Conservation (phyloP, 2,888 invertebrate genomes). For the Empis livida region DNA sequence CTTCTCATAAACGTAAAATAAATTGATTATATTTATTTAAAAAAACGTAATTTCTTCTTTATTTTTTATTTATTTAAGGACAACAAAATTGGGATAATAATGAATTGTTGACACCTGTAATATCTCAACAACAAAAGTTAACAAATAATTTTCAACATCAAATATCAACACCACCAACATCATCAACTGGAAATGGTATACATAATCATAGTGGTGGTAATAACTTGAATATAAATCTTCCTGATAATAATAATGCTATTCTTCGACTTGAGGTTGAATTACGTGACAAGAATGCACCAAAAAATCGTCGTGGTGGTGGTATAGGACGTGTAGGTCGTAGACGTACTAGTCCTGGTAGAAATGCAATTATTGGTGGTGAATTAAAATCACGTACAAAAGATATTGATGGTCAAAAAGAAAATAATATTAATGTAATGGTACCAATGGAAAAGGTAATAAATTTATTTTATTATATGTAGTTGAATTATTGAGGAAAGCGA, state of each 20-base stretch:
- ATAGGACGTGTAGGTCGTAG: constrained; percentile 18
- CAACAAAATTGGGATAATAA: constrained; percentile 14
- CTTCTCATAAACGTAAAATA: no score
- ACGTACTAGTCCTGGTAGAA: constrained; percentile 7
- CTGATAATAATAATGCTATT: constrained; percentile 31
- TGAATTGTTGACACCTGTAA: constrained; percentile 14
- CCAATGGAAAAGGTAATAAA: constrained; percentile 48
- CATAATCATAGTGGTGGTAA: constrained; percentile 17
- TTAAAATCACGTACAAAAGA: constrained; percentile 16
- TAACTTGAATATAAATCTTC: constrained; percentile 37
- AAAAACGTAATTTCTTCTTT: not conserved
- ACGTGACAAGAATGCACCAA: constrained; percentile 37
- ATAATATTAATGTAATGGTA: constrained; percentile 41
- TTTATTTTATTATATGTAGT: no score
- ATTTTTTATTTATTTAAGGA: constrained; percentile 5
- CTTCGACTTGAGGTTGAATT: constrained; percentile 37
- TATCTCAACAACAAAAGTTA: constrained; percentile 8
- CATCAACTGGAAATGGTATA: constrained; percentile 5
- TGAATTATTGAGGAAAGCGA: no score
- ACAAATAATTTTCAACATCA: constrained; percentile 7
- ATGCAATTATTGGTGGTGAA: constrained; percentile 1
- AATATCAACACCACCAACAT: constrained; percentile 2
- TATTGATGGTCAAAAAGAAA: constrained; percentile 7
- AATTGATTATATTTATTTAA: no score
- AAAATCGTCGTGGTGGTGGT: constrained; percentile 31